A percentile compares a stretch with the other conserved stretches of the same genome.
These are phyloP conservation scores for Anomalospiza imberbis DNA, from an alignment of 2,797 vertebrate species.

Conservation along the genomic window DNA sequence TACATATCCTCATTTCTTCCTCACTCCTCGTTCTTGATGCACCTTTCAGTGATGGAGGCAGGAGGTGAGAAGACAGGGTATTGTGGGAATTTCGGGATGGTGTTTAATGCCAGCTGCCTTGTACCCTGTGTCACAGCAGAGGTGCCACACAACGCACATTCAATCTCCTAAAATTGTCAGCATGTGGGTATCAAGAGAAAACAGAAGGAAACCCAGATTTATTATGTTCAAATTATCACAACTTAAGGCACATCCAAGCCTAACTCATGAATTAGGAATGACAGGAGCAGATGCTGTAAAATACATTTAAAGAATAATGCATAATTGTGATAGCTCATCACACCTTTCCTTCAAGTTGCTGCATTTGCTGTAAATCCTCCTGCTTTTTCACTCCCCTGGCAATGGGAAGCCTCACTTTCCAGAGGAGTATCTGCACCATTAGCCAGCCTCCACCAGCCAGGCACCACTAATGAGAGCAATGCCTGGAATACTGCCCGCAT, in stretches of 20 bases:
- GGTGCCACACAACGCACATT: not conserved
- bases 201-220: constrained; percentile 18
- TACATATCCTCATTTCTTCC: not conserved
- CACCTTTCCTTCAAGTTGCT: not conserved
- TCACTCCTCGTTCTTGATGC: not conserved
- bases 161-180: not conserved
- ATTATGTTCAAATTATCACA: not conserved
- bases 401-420: not conserved
- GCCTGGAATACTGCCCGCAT: not conserved
- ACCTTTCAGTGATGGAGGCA: not conserved
- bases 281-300: not conserved
- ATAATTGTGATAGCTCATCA: not conserved
- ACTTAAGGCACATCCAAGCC: not conserved
- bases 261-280: not conserved
- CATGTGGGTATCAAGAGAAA: not conserved
- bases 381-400: not conserved
- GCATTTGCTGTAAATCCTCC: not conserved
- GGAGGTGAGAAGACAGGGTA: not conserved
- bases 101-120: not conserved
- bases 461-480: not conserved
- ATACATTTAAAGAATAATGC: not conserved
- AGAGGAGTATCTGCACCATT: not conserved
- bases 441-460: not conserved
- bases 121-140: fast-evolving
- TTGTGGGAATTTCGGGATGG: not conserved